phyloP scores from a whole-genome alignment of 2,113 vertebrate species.

The Muscicapa adusta region DNA sequence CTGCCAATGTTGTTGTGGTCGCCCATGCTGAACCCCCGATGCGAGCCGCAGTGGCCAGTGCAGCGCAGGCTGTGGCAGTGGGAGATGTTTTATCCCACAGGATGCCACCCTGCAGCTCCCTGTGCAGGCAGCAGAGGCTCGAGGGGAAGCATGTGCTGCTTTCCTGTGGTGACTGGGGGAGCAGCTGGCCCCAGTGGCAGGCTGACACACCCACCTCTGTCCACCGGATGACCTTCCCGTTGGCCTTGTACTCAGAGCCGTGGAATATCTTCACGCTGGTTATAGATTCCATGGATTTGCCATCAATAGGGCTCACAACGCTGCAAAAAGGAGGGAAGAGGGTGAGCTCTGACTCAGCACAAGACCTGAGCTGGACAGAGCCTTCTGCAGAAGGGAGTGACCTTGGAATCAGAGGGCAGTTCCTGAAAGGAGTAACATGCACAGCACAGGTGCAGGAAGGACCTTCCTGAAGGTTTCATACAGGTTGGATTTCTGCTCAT shows the following conservation, averaged over 20 bases:
- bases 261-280: constrained; percentile 98
- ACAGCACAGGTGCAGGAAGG: background rate
- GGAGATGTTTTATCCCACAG: rapidly evolving
- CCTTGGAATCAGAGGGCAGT: background rate
- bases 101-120: background rate
- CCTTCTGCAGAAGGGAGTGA: background rate
- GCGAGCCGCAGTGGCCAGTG: rapidly evolving
- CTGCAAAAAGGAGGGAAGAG: constrained; percentile 64
- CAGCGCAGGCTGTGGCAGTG: rapidly evolving
- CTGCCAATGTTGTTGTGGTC: background rate
- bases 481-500: background rate
- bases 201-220: constrained; percentile 84
- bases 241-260: constrained; percentile 95
- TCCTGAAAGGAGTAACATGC: background rate
- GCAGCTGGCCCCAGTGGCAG: rapidly evolving
- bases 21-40: rapidly evolving
- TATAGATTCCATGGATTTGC: constrained; percentile 95
- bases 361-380: background rate
- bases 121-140: background rate
- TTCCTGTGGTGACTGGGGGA: background rate
- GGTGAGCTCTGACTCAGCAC: background rate
- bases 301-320: constrained; percentile 93
- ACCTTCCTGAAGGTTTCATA: background rate
- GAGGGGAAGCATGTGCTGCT: background rate
- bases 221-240: constrained; percentile 97